phyloP scores from a whole-genome alignment of 2,113 vertebrate genomes.

The Phyllostomus hastatus region DNA sequence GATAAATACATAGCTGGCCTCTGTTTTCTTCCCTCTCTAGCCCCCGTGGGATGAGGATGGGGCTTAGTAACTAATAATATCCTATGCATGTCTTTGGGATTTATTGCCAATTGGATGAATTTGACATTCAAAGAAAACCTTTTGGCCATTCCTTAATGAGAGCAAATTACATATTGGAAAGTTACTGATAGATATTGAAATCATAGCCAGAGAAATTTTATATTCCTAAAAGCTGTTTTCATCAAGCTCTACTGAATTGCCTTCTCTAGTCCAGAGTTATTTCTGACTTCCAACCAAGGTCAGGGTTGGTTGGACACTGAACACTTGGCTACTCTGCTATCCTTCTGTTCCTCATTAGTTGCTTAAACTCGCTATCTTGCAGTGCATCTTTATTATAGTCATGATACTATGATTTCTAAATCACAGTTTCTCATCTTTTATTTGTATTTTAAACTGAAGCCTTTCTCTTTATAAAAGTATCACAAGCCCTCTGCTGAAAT shows the following conservation, averaged over 20 bases:
- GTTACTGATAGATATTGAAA: background rate
- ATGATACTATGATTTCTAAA: background rate
- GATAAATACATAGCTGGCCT: background rate
- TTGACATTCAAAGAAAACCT: background rate
- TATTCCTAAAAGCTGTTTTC: background rate
- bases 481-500: background rate
- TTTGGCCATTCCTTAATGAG: background rate
- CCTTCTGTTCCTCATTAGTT: background rate
- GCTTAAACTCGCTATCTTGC: background rate
- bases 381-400: background rate
- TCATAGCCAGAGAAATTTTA: background rate
- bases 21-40: background rate
- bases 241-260: background rate
- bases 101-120: background rate
- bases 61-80: background rate
- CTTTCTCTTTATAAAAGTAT: background rate
- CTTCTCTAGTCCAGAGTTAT: background rate
- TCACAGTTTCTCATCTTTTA: background rate
- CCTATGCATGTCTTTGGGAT: background rate
- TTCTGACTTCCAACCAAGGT: background rate
- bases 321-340: background rate
- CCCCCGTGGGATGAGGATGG: background rate
- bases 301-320: background rate
- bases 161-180: background rate
- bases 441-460: background rate